phyloP scores from a whole-genome alignment of 2,113 vertebrate genomes.

The Heliornis fulica region DNA sequence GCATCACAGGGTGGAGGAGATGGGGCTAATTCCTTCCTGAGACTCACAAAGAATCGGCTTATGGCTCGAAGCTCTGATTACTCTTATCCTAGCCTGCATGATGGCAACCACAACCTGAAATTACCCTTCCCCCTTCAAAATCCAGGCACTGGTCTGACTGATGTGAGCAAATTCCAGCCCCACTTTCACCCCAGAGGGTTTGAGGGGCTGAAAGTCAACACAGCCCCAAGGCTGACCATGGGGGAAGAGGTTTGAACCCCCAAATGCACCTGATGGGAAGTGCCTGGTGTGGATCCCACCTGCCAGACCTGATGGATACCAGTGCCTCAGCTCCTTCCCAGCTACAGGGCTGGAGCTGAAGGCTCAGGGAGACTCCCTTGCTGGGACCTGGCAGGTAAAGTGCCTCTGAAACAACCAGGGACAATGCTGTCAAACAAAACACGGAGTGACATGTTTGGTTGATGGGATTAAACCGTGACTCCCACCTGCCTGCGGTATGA shows the following conservation, averaged over 20 bases:
- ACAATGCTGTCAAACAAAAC: neutral
- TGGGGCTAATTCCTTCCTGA: slow-evolving; percentile 39
- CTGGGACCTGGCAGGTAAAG: neutral
- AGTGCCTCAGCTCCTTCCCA: neutral
- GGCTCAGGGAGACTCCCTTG: neutral
- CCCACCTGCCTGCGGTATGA: neutral
- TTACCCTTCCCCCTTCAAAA: neutral
- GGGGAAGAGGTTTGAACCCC: neutral
- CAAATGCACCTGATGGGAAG: neutral
- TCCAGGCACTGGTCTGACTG: neutral
- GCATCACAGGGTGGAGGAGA: neutral
- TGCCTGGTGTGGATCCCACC: neutral
- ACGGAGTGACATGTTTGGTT: neutral
- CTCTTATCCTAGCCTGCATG: slow-evolving; percentile 14
- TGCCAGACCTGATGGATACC: neutral
- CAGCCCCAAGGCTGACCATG: neutral
- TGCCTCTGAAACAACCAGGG: neutral
- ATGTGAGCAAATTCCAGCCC: neutral
- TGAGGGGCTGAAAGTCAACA: accelerated
- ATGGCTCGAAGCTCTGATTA: neutral
- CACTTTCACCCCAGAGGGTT: neutral
- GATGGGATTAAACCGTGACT: neutral
- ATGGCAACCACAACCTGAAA: slow-evolving; percentile 26
- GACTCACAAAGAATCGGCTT: slow-evolving; percentile 45
- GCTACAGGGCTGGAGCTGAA: accelerated